Conservation (phyloP, 2,113 vertebrate genomes). For the Corynorhinus townsendii region DNA sequence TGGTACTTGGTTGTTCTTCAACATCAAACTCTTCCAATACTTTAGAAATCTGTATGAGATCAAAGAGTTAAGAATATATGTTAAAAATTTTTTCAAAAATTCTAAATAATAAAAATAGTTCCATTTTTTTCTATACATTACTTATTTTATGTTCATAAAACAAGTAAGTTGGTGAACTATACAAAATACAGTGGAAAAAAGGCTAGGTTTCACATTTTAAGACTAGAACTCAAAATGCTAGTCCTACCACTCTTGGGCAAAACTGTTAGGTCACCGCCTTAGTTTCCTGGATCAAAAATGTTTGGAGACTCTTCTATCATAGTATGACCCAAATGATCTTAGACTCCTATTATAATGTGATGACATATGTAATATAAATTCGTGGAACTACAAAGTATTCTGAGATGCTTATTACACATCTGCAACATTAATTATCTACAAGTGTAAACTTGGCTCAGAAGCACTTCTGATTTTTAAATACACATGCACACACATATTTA, state of each 20-base stretch:
- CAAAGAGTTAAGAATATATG: not conserved
- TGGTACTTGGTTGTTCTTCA: conserved; percentile 86
- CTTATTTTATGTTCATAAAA: not conserved
- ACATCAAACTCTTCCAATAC: conserved; percentile 93
- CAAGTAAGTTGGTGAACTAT: not conserved
- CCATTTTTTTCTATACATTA: not conserved
- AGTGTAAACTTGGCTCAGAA: not conserved
- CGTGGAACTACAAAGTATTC: not conserved
- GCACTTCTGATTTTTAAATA: not conserved
- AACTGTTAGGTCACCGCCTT: not conserved
- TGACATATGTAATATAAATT: not conserved
- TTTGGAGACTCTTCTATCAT: not conserved
- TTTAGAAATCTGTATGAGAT: conserved; percentile 86
- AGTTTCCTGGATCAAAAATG: not conserved
- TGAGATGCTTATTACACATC: not conserved
- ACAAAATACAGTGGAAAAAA: not conserved
- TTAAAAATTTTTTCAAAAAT: not conserved
- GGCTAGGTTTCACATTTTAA: not conserved
- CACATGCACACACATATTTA: not conserved
- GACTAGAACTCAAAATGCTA: not conserved
- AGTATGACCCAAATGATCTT: not conserved
- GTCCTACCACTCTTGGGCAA: not conserved
- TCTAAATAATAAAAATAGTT: not conserved
- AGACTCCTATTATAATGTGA: not conserved
- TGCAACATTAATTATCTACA: not conserved